Evolutionary conservation across 2,113 vertebrate genomes (phyloP).

Genomic region (Thunnus maccoyii): DNA sequence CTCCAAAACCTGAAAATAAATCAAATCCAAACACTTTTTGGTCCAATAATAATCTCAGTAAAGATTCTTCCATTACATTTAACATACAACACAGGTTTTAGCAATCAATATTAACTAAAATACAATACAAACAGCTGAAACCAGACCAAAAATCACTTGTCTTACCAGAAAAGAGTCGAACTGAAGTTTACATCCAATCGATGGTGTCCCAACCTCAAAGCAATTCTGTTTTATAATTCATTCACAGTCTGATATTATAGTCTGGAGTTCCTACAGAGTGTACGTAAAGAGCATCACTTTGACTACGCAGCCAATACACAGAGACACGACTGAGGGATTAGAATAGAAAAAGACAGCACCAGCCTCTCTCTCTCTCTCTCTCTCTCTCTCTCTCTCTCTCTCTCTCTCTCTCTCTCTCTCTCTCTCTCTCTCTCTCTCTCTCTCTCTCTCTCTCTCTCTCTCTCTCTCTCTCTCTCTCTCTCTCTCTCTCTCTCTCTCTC

Average conservation of each 20-base stretch:
- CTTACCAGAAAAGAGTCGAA: slow-evolving; percentile 65
- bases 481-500: slow-evolving; percentile 25
- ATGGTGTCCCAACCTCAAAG: background rate
- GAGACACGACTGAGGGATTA: slow-evolving; percentile 62
- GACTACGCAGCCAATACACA: slow-evolving; percentile 18
- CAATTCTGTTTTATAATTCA: background rate
- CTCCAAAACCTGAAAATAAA: background rate
- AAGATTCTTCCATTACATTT: background rate
- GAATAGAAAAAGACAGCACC: slow-evolving; percentile 34
- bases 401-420: slow-evolving; percentile 52
- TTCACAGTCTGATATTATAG: background rate
- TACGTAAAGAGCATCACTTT: slow-evolving; percentile 46
- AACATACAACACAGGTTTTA: background rate
- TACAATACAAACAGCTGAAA: slow-evolving; percentile 20
- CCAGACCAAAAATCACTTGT: slow-evolving; percentile 11
- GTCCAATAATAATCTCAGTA: background rate
- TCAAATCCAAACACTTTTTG: background rate
- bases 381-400: slow-evolving; percentile 24
- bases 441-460: slow-evolving; percentile 32
- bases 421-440: slow-evolving; percentile 24
- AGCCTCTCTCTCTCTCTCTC: slow-evolving; percentile 32
- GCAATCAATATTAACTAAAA: background rate
- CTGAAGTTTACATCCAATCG: slow-evolving; percentile 39
- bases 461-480: slow-evolving; percentile 48
- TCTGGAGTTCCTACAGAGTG: slow-evolving; percentile 5